Base-by-base conservation (phyloP, 37 sponge, comb jelly and placozoan species). In the Aplysina aerophoba region DNA sequence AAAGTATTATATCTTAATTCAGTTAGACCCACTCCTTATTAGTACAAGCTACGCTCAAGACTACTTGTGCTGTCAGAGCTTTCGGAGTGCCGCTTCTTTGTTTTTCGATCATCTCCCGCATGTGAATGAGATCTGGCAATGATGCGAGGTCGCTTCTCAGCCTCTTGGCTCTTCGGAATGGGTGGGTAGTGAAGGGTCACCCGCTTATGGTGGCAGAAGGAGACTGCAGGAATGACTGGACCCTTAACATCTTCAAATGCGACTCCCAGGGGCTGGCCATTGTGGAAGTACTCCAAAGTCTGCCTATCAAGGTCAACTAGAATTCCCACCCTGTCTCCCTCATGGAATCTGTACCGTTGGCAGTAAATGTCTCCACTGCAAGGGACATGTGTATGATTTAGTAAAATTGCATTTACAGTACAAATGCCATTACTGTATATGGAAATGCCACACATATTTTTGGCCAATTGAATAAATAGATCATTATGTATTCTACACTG, bases 191-290 rank as follows among this genome's bases (percentile, higher is more conserved):
- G 80, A 4, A 88, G 84, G 0, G 84, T 78, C 59, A 88, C 77
- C 2, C 74, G 25, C 85, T 88, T 88, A 30, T 88, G 55, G 44
- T 75, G 85, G 44, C 85, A 84, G 71, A 88, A 84, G 40, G 89
- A 88, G 14, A 88, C 59, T 12, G 85, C 85, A 0, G 89, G 89
- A 65, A 88, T 84, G 37, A 88, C 89, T 0, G 89, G 89, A 56
- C 84, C 85, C 21, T 88, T 59, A 35, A 88, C 85, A 66, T 88
- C 81, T 13, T 61, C 61, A 21, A 88, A 88, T 14, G 73, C 60
- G 15, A 79, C 14, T 6, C 72, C 73, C 4, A 88, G 89, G 5
- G 80, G 79, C 17, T 83, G 34, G 8, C 89, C 84, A 33, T 88
- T 88, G 44, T 73, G 82, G 66, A 57, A 88, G 72, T 81, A 88